phyloP scores from a whole-genome alignment of 2,797 vertebrate genomes.

The Pantherophis alleghaniensis region DNA sequence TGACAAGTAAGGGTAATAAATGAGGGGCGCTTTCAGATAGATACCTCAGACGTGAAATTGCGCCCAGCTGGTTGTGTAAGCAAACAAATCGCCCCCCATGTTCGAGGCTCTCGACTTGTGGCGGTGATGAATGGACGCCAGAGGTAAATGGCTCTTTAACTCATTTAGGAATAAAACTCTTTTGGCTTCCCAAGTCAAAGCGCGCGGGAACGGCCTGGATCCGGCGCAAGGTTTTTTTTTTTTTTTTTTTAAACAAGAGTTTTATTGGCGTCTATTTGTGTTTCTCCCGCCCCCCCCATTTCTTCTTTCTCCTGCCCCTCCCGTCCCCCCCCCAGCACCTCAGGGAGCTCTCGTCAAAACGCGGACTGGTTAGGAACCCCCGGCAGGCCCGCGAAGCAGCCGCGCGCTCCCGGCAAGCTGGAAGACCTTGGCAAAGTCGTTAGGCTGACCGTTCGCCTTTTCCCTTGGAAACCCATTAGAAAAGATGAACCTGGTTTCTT shows the following conservation, averaged over 20 bases:
- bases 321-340: too few relatives aligned
- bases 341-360: neutral
- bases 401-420: accelerated
- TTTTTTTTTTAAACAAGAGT: slow-evolving; percentile 56
- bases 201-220: slow-evolving; percentile 59
- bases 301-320: neutral
- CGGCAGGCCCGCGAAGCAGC: neutral
- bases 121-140: slow-evolving; percentile 93
- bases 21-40: slow-evolving; percentile 90
- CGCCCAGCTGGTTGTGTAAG: slow-evolving; percentile 95
- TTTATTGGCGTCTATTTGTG: slow-evolving; percentile 63
- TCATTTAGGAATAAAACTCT: slow-evolving; percentile 87
- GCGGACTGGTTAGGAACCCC: neutral
- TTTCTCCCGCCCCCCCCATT: neutral
- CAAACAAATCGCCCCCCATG: slow-evolving; percentile 94
- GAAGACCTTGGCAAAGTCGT: neutral
- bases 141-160: slow-evolving; percentile 96
- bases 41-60: slow-evolving; percentile 97
- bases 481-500: neutral
- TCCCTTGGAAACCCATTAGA: neutral
- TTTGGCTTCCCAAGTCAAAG: slow-evolving; percentile 78
- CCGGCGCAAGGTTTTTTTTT: slow-evolving; percentile 37
- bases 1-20: slow-evolving; percentile 95
- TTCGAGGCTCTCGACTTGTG: slow-evolving; percentile 88
- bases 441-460: neutral